Evolutionary conservation across 92 coral and sea anemone genomes (phyloP), one percentile per base, ranked within the genome.

Genomic region (Nematostella vectensis): DNA sequence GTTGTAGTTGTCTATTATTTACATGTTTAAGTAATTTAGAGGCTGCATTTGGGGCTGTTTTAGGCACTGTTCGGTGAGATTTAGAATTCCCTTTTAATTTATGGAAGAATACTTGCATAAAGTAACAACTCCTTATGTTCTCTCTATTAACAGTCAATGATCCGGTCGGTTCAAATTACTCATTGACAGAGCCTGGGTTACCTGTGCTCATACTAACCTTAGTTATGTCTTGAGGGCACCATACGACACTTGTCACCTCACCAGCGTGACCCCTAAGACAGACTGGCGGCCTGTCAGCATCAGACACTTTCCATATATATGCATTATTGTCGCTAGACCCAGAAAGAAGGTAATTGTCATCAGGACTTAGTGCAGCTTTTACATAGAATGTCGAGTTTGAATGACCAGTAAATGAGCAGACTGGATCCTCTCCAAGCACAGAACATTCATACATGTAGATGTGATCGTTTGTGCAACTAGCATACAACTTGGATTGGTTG

Each of bases 401-500:
- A 63, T 91, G 98, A 24, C 98, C 98, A 38, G 68, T 54, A 69
- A 74, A 86, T 19, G 78, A 50, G 40, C 73, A 60, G 25, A 91
- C 65, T 8, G 98, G 98, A 11, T 74, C 37, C 19, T 75, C 76
- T 24, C 72, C 63, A 20, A 74, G 59, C 6, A 85, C 59, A 1
- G 89, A 58, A 25, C 98, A 91, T 42, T 81, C 83, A 52, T 85
- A 91, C 96, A 81, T 86, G 66, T 91, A 91, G 65, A 91, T 82
- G 31, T 47, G 62, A 72, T 86, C 85, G 50, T 91, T 75, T 29
- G 98, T 91, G 48, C 98, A 91, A 82, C 87, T 79, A 24, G 93
- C 98, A 68, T 75, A 91, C 21, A 91, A 49, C 29, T 69, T 62
- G 37, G 98, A 72, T 50, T 91, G 86, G 57, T 61, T 63, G 42